A percentile compares a stretch with the other conserved stretches of the same genome.
Evolutionary conservation across 2,797 vertebrate species (phyloP).

Genomic region (Coracias cyanogaster): DNA sequence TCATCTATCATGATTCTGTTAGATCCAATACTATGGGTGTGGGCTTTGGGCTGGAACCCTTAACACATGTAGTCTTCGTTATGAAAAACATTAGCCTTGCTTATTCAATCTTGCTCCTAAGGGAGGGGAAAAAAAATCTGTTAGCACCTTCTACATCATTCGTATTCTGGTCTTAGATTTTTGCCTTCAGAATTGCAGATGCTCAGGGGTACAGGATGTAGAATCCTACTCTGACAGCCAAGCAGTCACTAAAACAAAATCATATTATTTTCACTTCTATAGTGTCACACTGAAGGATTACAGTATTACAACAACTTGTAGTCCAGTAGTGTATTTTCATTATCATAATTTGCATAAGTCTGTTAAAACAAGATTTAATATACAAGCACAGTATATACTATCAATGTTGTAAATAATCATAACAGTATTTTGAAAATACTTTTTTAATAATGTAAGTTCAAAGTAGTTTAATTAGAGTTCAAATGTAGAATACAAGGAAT

Average conservation of each 20-base stretch:
- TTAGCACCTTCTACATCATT: background rate
- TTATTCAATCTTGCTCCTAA: background rate
- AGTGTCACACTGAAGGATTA: background rate
- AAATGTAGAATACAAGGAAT: background rate
- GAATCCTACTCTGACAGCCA: background rate
- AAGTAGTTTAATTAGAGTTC: background rate
- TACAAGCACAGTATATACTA: background rate
- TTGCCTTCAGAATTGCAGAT: background rate
- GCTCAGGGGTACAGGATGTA: background rate
- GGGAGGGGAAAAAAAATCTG: background rate
- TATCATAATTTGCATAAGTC: background rate
- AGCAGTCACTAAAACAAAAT: background rate
- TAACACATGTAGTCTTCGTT: background rate
- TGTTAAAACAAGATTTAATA: background rate
- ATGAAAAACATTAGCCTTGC: background rate
- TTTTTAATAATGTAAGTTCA: background rate
- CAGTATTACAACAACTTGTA: background rate
- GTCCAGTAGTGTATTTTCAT: background rate
- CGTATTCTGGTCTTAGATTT: background rate
- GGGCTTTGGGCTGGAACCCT: background rate
- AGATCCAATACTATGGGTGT: rapidly evolving
- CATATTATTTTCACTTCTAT: background rate
- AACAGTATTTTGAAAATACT: background rate
- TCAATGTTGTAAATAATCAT: background rate
- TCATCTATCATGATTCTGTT: background rate